A percentile compares a stretch with the other conserved stretches of the same genome.
Evolutionary conservation across 37 sponge, comb jelly and placozoan genomes (phyloP).

Genomic region (Oscarella lobularis): DNA sequence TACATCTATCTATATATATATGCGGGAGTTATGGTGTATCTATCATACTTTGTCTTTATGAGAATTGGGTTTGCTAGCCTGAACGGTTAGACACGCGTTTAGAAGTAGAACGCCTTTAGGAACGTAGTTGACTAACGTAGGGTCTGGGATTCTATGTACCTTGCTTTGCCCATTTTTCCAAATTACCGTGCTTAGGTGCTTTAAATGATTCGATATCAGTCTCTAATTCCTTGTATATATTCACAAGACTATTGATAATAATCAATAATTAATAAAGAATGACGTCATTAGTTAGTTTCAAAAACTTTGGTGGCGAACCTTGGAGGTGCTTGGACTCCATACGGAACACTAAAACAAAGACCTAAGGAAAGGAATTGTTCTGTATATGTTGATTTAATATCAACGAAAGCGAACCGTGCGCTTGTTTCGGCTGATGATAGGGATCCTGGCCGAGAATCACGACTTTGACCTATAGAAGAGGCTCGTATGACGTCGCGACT

Average conservation of each 20-base stretch:
- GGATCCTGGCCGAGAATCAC: conserved; percentile 98
- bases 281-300: too few relatives aligned
- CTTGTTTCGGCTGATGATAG: conserved; percentile 69
- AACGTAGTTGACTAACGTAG: too few relatives aligned
- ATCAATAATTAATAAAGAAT: neutral
- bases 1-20: neutral
- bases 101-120: conserved; percentile 61
- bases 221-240: conserved; percentile 85
- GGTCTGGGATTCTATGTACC: conserved; percentile 14
- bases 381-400: too few relatives aligned
- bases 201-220: conserved; percentile 61
- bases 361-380: too few relatives aligned
- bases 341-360: conserved; percentile 89
- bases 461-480: conserved; percentile 60
- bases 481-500: too few relatives aligned
- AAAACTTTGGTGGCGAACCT: too few relatives aligned
- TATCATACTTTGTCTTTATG: conserved; percentile 38
- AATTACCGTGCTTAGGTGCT: conserved; percentile 71
- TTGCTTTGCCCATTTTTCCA: conserved; percentile 91
- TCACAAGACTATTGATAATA: conserved; percentile 30
- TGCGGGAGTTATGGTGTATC: neutral
- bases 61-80: conserved; percentile 68
- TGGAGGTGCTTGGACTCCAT: conserved; percentile 72
- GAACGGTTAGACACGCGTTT: conserved; percentile 91
- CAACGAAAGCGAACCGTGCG: conserved; percentile 11